phyloP scores from a whole-genome alignment of 2,113 vertebrate genomes.

The Bos indicus region DNA sequence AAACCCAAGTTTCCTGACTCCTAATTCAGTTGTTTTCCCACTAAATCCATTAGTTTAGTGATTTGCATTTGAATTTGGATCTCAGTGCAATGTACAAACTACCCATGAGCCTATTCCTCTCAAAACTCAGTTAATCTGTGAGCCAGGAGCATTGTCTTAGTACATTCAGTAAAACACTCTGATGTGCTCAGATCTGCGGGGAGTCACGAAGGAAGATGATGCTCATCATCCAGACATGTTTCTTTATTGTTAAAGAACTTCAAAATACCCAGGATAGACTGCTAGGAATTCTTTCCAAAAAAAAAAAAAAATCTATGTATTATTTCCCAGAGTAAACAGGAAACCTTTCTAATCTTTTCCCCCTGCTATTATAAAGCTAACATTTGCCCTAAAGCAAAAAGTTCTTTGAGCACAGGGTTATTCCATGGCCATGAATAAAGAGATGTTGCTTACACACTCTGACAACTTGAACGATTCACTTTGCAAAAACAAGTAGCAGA shows the following conservation, averaged over 20 bases:
- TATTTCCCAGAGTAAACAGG: background rate
- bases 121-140: background rate
- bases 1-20: background rate
- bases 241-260: background rate
- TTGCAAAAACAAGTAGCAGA: slow-evolving; percentile 10
- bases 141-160: background rate
- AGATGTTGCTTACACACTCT: slow-evolving; percentile 8
- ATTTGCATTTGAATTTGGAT: slow-evolving; percentile 7
- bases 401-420: background rate
- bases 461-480: slow-evolving; percentile 23
- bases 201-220: background rate
- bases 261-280: background rate
- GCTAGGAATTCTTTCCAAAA: background rate
- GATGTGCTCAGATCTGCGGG: background rate
- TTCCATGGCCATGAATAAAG: background rate
- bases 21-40: background rate
- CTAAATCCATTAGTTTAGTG: background rate
- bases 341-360: background rate
- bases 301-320: background rate
- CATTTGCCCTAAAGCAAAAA: slow-evolving; percentile 46
- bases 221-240: background rate
- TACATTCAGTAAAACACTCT: background rate
- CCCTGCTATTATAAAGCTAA: background rate
- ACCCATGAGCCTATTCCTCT: background rate
- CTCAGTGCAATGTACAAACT: background rate